Evolutionary conservation across 1,140 invertebrate genomes (phyloP), one percentile per base, ranked within the genome.

Genomic region (Cyclina sinensis): DNA sequence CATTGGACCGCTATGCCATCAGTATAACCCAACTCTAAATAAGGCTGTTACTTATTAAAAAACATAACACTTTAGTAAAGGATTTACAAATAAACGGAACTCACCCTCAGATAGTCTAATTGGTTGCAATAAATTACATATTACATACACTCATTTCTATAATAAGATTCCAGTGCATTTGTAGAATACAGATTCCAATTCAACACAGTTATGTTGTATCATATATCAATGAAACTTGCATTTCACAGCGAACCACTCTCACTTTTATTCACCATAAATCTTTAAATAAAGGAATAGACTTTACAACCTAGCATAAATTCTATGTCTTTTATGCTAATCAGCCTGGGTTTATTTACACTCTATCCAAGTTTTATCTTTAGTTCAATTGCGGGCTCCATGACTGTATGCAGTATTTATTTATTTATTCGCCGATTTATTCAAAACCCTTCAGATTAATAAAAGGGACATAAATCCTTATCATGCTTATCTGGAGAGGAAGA

Each of bases 391-490:
- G 27, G 62, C 48, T 59, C 51, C 30, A 48, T 43, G 79, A 43
- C 30, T 87, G 24, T 65, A 21, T 39, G 16, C 24, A 18, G 51
- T 70, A 80, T 78, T 51, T 78, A 80, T 76, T n/a, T 87, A 87
- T 87, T 79, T 80, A 80, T 87, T 80, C 74, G 70, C 39, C 16
- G 57, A 62, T 87, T 62, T 87, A 54, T 87, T 59, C 59, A 73
- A 87, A 87, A 59, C 48, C 39, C 74, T 68, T 48, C 4, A 79
- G 76, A 65, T 87, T 87, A 80, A 87, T 87, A 68, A 87, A 87
- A 87, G 51, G 85, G 70, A 87, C 85, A 87, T 87, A 87, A 87
- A 76, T n/a, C 46, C 27, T 87, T 87, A 87, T 87, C 85, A 54
- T 43, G 39, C n/a, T 54, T 78, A 78, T 30, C 74, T 48, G 12